Evolutionary conservation across 1,140 invertebrate species (phyloP).

Genomic region (Anastatus disparis): DNA sequence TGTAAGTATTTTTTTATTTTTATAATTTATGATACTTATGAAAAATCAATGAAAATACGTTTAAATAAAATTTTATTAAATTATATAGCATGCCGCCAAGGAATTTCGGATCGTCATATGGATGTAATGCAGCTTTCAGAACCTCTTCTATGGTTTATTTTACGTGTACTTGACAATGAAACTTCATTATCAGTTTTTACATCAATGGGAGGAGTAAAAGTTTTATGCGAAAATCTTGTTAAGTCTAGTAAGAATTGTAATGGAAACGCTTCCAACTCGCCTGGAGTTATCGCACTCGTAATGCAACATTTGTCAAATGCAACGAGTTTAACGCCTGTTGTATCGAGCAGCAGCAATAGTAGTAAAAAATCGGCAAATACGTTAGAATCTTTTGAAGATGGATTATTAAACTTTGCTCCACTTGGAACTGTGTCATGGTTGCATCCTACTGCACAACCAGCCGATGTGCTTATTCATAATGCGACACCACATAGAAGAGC

Average conservation of each 20-base stretch:
- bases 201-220: conserved; percentile 71
- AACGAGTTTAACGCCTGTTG: conserved; percentile 67
- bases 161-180: conserved; percentile 77
- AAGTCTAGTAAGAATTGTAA: conserved; percentile 63
- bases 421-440: conserved; percentile 82
- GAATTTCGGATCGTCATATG: conserved; percentile 51
- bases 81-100: conserved; percentile 54
- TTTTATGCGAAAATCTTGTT: conserved; percentile 72
- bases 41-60: no score
- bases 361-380: conserved; percentile 70
- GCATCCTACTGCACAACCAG: conserved; percentile 87
- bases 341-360: conserved; percentile 50
- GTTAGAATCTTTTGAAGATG: conserved; percentile 69
- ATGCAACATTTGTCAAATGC: conserved; percentile 74
- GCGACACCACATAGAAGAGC: conserved; percentile 82
- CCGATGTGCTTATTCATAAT: conserved; percentile 82
- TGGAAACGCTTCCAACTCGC: conserved; percentile 46
- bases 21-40: no score
- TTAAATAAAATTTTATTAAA: not conserved
- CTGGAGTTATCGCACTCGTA: conserved; percentile 68
- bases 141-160: conserved; percentile 79
- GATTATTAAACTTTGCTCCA: conserved; percentile 89
- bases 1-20: conserved; percentile 64
- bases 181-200: conserved; percentile 76
- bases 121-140: conserved; percentile 75